These are phyloP conservation scores for Trichomycterus rosablanca DNA, from an alignment of 2,113 vertebrate species.

Conservation along the genomic window DNA sequence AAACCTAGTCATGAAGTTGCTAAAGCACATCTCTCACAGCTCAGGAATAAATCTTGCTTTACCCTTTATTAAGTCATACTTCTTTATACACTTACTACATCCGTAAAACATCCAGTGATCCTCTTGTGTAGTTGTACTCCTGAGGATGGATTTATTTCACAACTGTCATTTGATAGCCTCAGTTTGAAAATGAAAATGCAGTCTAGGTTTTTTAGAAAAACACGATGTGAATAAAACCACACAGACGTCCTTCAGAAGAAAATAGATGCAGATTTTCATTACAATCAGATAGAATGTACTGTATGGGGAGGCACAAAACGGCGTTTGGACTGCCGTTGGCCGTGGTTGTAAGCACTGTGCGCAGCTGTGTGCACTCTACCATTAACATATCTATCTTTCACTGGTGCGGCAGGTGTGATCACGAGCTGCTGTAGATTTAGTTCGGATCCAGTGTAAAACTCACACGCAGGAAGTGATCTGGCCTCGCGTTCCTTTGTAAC, in stretches of 20 bases:
- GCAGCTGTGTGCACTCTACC: conserved; percentile 40
- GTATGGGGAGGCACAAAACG: conserved; percentile 32
- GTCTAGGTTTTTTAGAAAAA: not conserved
- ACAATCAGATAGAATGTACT: conserved; percentile 31
- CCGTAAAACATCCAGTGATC: conserved; percentile 9
- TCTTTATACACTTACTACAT: conserved; percentile 2
- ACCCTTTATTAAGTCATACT: conserved; percentile 2
- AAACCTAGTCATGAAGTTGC: conserved; percentile 1
- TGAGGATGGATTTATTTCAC: conserved; percentile 1
- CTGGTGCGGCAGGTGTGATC: conserved; percentile 40
- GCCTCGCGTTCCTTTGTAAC: conserved; percentile 30
- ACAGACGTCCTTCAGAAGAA: conserved; percentile 19
- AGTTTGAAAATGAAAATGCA: conserved; percentile 10
- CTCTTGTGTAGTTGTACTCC: conserved; percentile 9
- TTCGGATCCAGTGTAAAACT: conserved; percentile 18
- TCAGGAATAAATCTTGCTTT: conserved; percentile 7
- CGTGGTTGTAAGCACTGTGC: conserved; percentile 34
- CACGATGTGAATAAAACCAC: not conserved
- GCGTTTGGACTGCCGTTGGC: conserved; percentile 38
- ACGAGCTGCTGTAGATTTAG: conserved; percentile 39
- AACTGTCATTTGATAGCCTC: conserved; percentile 6
- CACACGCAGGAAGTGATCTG: conserved; percentile 9
- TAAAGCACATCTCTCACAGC: conserved; percentile 11
- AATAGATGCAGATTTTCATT: conserved; percentile 36
- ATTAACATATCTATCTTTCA: conserved; percentile 45